phyloP scores from a whole-genome alignment of 2,888 invertebrate species.

The Thumatha senex region DNA sequence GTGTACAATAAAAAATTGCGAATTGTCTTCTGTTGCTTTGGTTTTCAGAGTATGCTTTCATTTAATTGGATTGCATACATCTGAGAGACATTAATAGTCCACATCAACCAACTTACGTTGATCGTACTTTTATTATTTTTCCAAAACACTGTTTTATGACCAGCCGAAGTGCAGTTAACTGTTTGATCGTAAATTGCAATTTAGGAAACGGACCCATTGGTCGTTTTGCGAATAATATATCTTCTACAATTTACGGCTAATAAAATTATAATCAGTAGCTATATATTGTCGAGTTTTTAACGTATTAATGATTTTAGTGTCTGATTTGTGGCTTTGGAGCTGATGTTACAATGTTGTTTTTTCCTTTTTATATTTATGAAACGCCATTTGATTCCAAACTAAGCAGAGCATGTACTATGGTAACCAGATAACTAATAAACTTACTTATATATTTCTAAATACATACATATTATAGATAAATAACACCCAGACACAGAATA shows the following conservation, averaged over 20 bases:
- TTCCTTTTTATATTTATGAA: no score
- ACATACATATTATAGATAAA: no score
- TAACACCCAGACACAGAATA: no score
- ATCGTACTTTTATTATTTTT: conserved; percentile 32
- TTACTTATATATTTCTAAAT: no score
- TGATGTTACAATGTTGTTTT: no score
- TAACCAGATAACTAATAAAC: no score
- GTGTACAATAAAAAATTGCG: no score
- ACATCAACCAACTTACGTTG: conserved; percentile 15
- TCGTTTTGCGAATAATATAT: conserved; percentile 39
- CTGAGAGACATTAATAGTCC: not conserved
- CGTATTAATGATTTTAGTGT: not conserved
- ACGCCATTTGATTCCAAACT: no score
- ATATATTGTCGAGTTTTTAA: conserved; percentile 15
- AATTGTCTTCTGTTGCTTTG: no score
- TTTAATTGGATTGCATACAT: not conserved
- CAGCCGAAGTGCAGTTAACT: conserved; percentile 27
- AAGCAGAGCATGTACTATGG: no score
- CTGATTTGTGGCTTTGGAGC: not conserved
- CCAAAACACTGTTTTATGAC: conserved; percentile 31
- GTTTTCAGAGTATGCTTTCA: not conserved
- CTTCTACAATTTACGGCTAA: conserved; percentile 39
- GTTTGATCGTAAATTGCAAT: conserved; percentile 48
- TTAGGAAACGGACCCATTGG: conserved; percentile 35
- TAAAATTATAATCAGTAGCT: conserved; percentile 37